Percentiles rank a stretch among this genome's conserved stretches.
Evolutionary conservation across 2,797 vertebrate genomes (phyloP).

Genomic region (Botia kubotai): DNA sequence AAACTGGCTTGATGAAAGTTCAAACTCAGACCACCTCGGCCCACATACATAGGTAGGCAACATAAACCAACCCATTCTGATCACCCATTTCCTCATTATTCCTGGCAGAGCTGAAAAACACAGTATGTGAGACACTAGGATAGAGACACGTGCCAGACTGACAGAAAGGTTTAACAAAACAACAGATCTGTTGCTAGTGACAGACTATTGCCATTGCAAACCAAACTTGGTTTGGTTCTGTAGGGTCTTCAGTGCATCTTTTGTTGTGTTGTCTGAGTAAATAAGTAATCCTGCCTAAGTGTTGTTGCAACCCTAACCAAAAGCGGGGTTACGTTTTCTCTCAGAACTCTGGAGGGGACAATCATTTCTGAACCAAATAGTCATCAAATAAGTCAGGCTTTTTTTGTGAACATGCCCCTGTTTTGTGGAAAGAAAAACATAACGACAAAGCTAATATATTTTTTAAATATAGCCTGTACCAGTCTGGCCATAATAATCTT

Average conservation of each 20-base stretch:
- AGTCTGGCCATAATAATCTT: slow-evolving; percentile 12
- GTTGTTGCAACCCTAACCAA: slow-evolving; percentile 33
- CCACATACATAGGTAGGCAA: slow-evolving; percentile 3
- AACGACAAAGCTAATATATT: slow-evolving; percentile 35
- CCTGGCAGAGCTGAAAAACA: background rate
- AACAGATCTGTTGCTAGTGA: background rate
- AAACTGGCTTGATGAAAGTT: background rate
- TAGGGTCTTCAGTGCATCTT: background rate
- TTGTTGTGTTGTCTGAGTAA: slow-evolving; percentile 22
- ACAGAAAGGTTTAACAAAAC: background rate
- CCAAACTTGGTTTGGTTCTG: too few relatives aligned
- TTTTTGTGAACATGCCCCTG: background rate
- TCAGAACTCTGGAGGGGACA: slow-evolving; percentile 17
- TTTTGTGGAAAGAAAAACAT: slow-evolving; percentile 6
- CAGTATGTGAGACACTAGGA: background rate
- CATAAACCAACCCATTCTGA: background rate
- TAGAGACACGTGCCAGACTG: background rate
- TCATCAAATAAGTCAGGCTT: slow-evolving; percentile 8
- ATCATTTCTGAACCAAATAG: slow-evolving; percentile 38
- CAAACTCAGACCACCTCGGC: background rate
- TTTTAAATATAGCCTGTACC: slow-evolving; percentile 19
- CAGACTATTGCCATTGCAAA: background rate
- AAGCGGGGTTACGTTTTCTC: slow-evolving; percentile 22
- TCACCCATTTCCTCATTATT: slow-evolving; percentile 4
- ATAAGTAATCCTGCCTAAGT: slow-evolving; percentile 9